Percentiles rank a stretch among this genome's conserved stretches.
phyloP scores from a whole-genome alignment of 2,797 vertebrate species.

The Leptatherina wallacei region DNA sequence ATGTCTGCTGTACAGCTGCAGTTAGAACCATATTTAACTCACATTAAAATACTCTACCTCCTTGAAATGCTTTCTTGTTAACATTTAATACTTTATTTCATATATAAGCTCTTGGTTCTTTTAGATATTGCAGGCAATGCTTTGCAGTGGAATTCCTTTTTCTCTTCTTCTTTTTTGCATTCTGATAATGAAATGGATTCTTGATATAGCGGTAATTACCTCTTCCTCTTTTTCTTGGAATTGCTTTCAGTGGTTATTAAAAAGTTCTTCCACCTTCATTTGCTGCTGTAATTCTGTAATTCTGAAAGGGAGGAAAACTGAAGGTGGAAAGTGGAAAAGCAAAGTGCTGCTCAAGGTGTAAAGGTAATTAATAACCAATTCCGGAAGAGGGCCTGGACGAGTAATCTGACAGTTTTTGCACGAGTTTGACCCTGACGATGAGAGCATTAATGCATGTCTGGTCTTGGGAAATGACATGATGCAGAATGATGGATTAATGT shows the following conservation, averaged over 20 bases:
- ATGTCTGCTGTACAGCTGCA: too few species aligned
- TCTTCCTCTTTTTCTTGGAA: background rate
- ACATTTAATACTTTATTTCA: too few species aligned
- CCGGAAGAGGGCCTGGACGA: background rate
- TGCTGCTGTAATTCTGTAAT: background rate
- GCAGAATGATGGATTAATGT: constrained; percentile 26
- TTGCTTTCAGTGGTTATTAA: background rate
- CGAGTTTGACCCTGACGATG: constrained; percentile 16
- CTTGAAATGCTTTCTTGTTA: too few species aligned
- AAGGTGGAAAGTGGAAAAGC: background rate
- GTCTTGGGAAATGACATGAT: background rate
- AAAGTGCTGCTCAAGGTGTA: background rate
- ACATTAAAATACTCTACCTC: too few species aligned
- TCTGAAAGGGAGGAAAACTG: background rate
- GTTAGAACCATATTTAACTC: too few species aligned
- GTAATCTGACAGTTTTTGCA: background rate
- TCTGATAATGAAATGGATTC: background rate
- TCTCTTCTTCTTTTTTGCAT: background rate
- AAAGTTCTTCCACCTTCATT: background rate
- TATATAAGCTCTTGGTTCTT: too few species aligned
- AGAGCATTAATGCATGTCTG: constrained; percentile 18
- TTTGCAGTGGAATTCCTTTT: too few species aligned
- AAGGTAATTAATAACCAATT: background rate
- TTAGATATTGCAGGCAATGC: too few species aligned
- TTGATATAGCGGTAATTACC: background rate